Evolutionary conservation across 2,888 invertebrate genomes (phyloP).

Genomic region (Artemia sp.): DNA sequence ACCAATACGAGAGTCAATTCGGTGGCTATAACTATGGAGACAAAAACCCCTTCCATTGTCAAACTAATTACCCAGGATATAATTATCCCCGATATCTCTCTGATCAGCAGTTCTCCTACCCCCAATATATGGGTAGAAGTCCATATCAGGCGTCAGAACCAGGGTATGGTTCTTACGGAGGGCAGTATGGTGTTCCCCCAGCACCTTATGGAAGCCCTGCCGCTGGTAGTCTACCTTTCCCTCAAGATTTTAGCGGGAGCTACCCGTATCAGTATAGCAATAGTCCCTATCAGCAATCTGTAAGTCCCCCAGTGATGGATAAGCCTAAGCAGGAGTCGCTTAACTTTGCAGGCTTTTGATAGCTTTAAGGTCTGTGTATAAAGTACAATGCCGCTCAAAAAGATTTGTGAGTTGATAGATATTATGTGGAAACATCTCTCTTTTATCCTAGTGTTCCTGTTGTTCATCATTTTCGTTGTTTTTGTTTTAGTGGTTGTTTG

Average conservation of each 20-base stretch:
- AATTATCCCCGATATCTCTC: conserved; percentile 3
- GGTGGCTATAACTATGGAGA: conserved; percentile 13
- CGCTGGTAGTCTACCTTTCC: conserved; percentile 9
- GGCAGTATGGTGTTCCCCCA: conserved; percentile 1
- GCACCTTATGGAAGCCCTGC: conserved; percentile 13
- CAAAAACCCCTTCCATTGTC: background rate
- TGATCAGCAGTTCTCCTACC: conserved; percentile 6
- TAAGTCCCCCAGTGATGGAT: background rate
- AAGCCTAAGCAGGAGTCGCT: conserved; percentile 2
- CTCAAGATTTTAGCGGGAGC: background rate
- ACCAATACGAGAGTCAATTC: background rate
- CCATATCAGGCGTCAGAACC: background rate
- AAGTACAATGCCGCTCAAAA: conserved; percentile 14
- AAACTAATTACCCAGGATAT: background rate
- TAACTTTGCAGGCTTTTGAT: conserved; percentile 8
- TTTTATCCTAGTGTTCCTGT: conserved; percentile 12
- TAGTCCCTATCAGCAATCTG: conserved; percentile 14
- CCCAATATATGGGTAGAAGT: conserved; percentile 11
- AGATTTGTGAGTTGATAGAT: background rate
- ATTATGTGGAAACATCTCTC: conserved; percentile 6
- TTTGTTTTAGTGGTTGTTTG: conserved; percentile 13
- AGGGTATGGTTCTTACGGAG: conserved; percentile 7
- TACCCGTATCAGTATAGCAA: conserved; percentile 15
- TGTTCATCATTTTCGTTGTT: background rate
- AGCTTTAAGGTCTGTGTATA: conserved; percentile 3